Evolutionary conservation across 2,888 invertebrate genomes (phyloP).

Genomic region (Melinopterus prodromus): DNA sequence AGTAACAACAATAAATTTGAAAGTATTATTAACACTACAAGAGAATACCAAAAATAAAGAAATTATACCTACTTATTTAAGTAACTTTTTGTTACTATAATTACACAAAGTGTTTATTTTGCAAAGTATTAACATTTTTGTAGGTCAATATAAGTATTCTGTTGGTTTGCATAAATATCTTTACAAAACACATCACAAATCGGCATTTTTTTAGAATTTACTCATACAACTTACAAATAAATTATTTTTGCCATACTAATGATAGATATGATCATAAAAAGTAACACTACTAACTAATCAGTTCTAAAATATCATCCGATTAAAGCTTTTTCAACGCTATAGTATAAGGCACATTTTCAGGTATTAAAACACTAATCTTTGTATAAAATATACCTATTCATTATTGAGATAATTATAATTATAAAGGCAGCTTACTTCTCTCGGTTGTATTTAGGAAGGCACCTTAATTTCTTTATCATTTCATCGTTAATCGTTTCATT

Average conservation of each 20-base stretch:
- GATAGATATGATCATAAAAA: too few relatives aligned
- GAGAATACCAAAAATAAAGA: neutral
- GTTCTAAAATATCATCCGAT: neutral
- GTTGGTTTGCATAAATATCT: constrained; percentile 5
- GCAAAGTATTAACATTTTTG: neutral
- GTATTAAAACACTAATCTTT: neutral
- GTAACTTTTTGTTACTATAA: too few relatives aligned
- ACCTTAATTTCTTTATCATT: constrained; percentile 52
- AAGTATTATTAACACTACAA: neutral
- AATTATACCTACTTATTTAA: too few relatives aligned
- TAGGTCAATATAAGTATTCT: neutral
- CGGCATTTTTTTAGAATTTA: neutral
- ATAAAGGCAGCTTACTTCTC: neutral
- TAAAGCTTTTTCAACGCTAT: neutral
- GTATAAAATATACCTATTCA: neutral
- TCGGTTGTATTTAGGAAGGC: constrained; percentile 21
- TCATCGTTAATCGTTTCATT: constrained; percentile 49
- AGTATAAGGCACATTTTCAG: constrained; percentile 20
- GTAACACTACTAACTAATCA: neutral
- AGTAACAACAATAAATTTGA: neutral
- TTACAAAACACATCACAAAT: constrained; percentile 19
- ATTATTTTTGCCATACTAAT: too few relatives aligned
- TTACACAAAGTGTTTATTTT: neutral
- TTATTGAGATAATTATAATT: neutral
- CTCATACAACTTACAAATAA: too few relatives aligned